Base-by-base conservation (phyloP, 1,140 invertebrate species). In the Aphaenogaster floridana region DNA sequence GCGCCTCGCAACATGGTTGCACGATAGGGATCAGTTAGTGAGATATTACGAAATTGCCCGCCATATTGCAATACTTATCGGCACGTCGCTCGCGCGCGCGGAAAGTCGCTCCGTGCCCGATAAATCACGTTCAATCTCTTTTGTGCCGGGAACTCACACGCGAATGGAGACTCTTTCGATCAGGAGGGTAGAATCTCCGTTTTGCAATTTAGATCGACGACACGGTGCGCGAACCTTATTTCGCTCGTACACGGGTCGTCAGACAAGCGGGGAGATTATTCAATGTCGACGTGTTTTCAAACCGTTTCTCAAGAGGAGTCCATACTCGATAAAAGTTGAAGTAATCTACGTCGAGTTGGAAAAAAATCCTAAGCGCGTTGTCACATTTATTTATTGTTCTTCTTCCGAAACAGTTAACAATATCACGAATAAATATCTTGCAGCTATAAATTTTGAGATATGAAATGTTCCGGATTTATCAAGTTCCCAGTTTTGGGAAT, bases 1-100 rank as follows among this genome's bases (percentile, higher is more conserved):
- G 74, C 77, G 72, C 66, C 2, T 84, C 69, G 80, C 80, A 76
- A 84, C 78, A 81, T 42, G 54, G 80, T n/a, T 74, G 68, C 69
- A 48, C 80, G 80, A 84, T 84, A 84, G 48, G 85, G 64, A 86
- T 86, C 77, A 45, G 64, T 81, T 69, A 80, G 61, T 63, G 85
- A 80, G 85, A 86, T 86, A 86, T 86, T 86, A 86, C 39, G 85
- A 86, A 86, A 86, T 86, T 81, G 79, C 79, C 17, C 79, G 64
- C 76, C 66, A 69, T 81, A 81, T 84, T 86, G 85, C 77, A 80
- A 86, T 61, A 86, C 57, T 86, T 86, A 81, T 86, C 85, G 64
- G 52, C 52, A 64, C 83, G 21, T 50, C 28, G 48, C 72, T 48
- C 57, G 81, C n/a, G 54, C 69, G 42, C 36, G 42, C 61, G 74